A percentile compares a stretch with the other conserved stretches of the same genome.
Evolutionary conservation across 2,888 invertebrate genomes (phyloP).

Genomic region (Agrilus mali): DNA sequence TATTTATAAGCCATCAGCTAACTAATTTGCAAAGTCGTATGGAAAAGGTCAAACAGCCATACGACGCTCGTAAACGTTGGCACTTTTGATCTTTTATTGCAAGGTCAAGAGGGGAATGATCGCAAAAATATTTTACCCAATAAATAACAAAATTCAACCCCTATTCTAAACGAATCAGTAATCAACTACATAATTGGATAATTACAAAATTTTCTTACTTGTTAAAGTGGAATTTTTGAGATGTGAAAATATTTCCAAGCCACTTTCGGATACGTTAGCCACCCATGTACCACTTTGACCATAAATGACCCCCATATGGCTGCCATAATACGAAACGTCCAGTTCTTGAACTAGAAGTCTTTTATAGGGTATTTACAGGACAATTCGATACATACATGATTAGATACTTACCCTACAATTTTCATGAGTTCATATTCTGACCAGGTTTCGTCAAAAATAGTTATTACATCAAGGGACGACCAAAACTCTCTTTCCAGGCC

Average conservation of each 20-base stretch:
- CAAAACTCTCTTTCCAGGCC: conserved; percentile 24
- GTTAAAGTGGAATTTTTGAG: conserved; percentile 27
- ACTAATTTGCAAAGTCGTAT: too few relatives aligned
- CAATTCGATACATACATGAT: conserved; percentile 1
- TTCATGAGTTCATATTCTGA: conserved; percentile 41
- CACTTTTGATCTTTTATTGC: too few relatives aligned
- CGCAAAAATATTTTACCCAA: too few relatives aligned
- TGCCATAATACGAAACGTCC: conserved; percentile 45
- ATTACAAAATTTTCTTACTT: too few relatives aligned
- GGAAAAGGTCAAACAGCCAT: too few relatives aligned
- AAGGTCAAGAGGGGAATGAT: too few relatives aligned
- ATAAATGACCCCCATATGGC: conserved; percentile 47
- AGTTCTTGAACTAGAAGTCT: conserved; percentile 37
- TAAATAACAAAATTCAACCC: too few relatives aligned
- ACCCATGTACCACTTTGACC: conserved; percentile 50
- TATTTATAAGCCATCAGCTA: background rate
- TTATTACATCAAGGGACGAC: conserved; percentile 40
- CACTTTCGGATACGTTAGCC: conserved; percentile 43
- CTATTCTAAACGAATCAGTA: too few relatives aligned
- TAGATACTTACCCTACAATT: conserved; percentile 14
- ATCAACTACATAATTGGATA: too few relatives aligned
- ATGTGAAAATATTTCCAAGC: conserved; percentile 34
- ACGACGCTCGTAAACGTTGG: too few relatives aligned
- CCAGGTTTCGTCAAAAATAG: conserved; percentile 48
- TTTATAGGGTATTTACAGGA: too few relatives aligned